Evolutionary conservation across 2,113 vertebrate genomes (phyloP).

Genomic region (Atherinomorus stipes): DNA sequence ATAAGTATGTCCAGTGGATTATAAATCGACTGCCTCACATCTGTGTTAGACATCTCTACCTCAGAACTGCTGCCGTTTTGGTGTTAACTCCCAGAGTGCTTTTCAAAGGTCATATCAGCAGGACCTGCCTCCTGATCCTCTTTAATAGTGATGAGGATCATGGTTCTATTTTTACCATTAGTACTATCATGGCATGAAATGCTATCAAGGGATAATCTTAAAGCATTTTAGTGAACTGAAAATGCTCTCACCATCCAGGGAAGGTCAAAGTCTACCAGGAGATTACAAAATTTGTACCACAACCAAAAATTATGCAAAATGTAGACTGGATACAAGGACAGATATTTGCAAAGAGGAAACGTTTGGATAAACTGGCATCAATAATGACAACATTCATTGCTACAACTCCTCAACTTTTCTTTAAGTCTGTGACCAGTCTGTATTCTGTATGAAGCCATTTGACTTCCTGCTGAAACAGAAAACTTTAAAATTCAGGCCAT

Average conservation of each 20-base stretch:
- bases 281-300: not conserved
- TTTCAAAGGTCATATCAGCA: conserved; percentile 55
- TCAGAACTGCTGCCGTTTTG: conserved; percentile 34
- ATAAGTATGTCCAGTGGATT: not conserved
- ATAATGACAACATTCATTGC: not conserved
- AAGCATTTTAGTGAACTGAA: conserved; percentile 29
- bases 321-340: not conserved
- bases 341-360: not conserved
- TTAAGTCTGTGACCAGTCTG: conserved; percentile 1
- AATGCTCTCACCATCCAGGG: conserved; percentile 14
- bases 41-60: conserved; percentile 17
- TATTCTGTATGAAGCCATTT: conserved; percentile 34
- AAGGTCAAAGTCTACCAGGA: conserved; percentile 28
- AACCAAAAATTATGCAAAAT: conserved; percentile 10
- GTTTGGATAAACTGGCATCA: conserved; percentile 3
- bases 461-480: conserved; percentile 35
- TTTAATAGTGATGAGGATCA: conserved; percentile 64
- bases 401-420: not conserved
- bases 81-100: conserved; percentile 32
- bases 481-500: conserved; percentile 56
- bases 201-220: conserved; percentile 60
- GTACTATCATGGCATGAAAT: conserved; percentile 61
- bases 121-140: conserved; percentile 67
- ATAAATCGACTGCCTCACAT: conserved; percentile 17
- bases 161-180: conserved; percentile 60